Conservation (phyloP, 2,113 vertebrate genomes). For the Cinclus mexicanus region DNA sequence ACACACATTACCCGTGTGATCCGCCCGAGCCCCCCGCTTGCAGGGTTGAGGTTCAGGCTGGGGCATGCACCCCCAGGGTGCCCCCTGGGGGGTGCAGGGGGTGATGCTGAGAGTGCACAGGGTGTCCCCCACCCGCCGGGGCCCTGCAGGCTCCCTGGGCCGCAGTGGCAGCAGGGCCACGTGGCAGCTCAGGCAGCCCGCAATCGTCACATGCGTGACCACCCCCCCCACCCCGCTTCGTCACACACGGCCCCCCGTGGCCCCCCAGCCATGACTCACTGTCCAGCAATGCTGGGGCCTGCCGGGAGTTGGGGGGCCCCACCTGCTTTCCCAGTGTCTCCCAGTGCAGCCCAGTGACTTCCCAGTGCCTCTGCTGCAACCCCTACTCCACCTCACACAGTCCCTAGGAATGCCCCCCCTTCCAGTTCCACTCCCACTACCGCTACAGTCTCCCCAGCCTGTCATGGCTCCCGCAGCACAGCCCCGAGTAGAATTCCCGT, state of each 20-base stretch:
- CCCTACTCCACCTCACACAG: background rate
- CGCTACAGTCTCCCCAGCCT: background rate
- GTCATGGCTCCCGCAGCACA: background rate
- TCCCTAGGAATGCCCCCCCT: background rate
- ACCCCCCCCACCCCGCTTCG: background rate
- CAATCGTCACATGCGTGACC: background rate
- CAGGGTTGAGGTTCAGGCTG: background rate
- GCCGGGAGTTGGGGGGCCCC: background rate
- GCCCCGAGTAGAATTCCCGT: no score
- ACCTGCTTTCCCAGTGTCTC: background rate
- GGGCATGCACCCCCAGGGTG: rapidly evolving
- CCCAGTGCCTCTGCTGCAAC: background rate
- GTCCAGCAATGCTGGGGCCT: background rate
- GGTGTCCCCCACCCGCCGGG: background rate
- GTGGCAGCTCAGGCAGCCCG: background rate
- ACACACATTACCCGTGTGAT: rapidly evolving
- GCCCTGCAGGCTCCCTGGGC: conserved; percentile 23
- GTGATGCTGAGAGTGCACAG: background rate
- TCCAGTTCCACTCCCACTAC: background rate
- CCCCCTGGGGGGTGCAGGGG: background rate
- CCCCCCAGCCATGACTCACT: background rate
- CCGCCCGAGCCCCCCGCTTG: background rate
- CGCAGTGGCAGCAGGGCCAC: background rate
- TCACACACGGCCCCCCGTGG: background rate
- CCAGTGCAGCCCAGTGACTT: background rate